These are phyloP conservation scores for Gasterosteus aculeatus DNA, from an alignment of 2,113 vertebrate species.

Conservation along the genomic window DNA sequence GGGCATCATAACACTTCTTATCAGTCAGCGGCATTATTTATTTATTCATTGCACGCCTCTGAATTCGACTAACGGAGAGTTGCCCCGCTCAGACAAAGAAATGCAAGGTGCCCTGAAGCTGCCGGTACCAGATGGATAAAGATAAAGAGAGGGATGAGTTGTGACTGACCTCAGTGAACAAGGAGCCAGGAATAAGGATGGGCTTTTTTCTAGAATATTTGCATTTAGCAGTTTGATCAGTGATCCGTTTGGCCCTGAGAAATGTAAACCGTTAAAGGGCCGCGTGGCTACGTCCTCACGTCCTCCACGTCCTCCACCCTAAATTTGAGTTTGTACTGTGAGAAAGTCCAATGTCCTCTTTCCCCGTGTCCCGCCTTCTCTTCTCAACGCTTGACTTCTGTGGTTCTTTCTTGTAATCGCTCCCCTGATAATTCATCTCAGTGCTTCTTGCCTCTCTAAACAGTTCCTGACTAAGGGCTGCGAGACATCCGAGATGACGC, in stretches of 20 bases:
- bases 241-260: neutral
- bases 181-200: neutral
- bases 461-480: slow-evolving; percentile 95
- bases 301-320: neutral
- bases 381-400: neutral
- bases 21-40: slow-evolving; percentile 58
- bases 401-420: neutral
- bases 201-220: slow-evolving; percentile 1
- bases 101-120: slow-evolving; percentile 12
- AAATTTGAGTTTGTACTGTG: neutral
- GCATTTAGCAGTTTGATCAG: neutral
- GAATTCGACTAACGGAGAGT: slow-evolving; percentile 30
- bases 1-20: slow-evolving; percentile 47
- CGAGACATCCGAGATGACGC: slow-evolving; percentile 96
- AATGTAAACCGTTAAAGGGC: too few relatives aligned
- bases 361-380: neutral
- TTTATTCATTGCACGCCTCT: slow-evolving; percentile 46
- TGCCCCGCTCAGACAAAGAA: slow-evolving; percentile 17
- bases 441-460: slow-evolving; percentile 1
- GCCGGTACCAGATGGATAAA: neutral
- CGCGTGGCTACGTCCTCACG: too few relatives aligned
- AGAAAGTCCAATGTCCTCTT: neutral
- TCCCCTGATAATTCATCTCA: neutral
- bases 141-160: neutral
- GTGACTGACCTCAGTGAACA: neutral